Percentiles rank a stretch among this genome's conserved stretches.
Evolutionary conservation across 2,797 vertebrate genomes (phyloP).

Genomic region (Scolopax rusticola): DNA sequence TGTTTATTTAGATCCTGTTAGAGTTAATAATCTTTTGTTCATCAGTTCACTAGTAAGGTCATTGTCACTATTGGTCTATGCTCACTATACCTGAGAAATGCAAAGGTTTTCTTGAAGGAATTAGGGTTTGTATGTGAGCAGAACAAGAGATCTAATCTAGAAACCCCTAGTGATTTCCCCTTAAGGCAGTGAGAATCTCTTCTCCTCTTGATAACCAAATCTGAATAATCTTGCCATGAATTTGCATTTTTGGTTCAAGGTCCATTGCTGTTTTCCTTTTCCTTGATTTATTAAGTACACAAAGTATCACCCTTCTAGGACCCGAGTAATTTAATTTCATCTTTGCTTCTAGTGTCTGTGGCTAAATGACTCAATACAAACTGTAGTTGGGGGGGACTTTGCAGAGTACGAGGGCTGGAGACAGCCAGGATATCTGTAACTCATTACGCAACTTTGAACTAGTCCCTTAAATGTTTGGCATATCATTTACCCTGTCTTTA

Average conservation of each 20-base stretch:
- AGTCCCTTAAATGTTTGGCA: neutral
- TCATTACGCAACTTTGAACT: neutral
- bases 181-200: neutral
- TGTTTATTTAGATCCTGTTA: neutral
- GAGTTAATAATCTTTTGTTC: neutral
- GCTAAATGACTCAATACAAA: slow-evolving; percentile 15
- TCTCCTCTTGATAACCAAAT: neutral
- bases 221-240: neutral
- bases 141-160: neutral
- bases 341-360: slow-evolving; percentile 25
- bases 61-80: neutral
- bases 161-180: neutral
- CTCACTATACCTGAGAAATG: neutral
- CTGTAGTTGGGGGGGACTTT: neutral
- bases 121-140: neutral
- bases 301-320: slow-evolving; percentile 5
- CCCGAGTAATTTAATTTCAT: slow-evolving; percentile 19
- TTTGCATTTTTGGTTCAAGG: slow-evolving; percentile 47
- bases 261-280: slow-evolving; percentile 27
- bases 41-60: neutral
- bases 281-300: slow-evolving; percentile 15
- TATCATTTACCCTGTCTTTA: neutral
- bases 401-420: neutral
- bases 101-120: neutral
- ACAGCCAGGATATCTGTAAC: neutral